Conservation (phyloP, 2,888 invertebrate species). For the Metellina segmentata region DNA sequence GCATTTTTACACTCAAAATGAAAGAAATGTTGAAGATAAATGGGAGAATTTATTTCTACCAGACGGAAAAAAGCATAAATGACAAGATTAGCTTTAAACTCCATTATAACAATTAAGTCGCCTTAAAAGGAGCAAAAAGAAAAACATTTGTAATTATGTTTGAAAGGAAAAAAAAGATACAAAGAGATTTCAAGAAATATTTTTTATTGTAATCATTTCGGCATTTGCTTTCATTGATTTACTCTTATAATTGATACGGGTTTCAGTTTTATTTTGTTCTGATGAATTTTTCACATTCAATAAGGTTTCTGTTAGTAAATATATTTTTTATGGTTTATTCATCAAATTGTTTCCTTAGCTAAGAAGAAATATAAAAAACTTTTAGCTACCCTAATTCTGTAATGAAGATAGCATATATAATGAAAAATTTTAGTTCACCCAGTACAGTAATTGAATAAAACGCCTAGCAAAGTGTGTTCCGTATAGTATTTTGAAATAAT, state of each 20-base stretch:
- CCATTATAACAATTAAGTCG: not conserved
- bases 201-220: not conserved
- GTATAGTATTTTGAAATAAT: no score
- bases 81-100: constrained; percentile 5
- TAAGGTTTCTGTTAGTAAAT: no score
- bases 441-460: no score
- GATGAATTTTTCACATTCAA: no score
- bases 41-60: constrained; percentile 29
- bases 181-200: not conserved
- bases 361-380: no score
- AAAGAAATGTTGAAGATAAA: not conserved
- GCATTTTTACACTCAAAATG: not conserved
- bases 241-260: not conserved
- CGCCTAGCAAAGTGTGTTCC: no score
- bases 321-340: no score
- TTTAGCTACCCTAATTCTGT: no score
- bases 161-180: not conserved
- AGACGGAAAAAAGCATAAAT: constrained; percentile 32
- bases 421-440: no score
- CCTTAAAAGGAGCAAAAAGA: not conserved
- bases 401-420: no score
- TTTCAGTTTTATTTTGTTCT: not conserved
- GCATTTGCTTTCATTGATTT: not conserved
- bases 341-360: no score
- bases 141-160: no score